Conservation (phyloP, 1,140 invertebrate genomes). For the Vollenhovia emeryi region DNA sequence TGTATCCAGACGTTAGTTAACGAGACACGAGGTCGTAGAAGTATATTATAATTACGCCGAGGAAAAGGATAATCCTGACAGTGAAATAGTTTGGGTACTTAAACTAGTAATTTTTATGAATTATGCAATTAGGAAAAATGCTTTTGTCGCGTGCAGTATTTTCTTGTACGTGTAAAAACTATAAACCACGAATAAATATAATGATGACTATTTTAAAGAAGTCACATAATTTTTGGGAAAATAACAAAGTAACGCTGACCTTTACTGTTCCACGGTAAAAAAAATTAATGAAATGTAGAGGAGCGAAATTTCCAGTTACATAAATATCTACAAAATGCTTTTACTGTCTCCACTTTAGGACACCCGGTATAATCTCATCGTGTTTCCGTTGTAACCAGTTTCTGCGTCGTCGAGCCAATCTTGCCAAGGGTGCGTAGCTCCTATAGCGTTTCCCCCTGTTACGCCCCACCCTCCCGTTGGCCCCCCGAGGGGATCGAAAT, state of each 20-base stretch:
- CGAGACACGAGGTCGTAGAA: background rate
- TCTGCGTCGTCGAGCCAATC: constrained; percentile 78
- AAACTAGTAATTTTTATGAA: background rate
- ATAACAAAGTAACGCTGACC: background rate
- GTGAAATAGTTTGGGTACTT: background rate
- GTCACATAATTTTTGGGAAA: background rate
- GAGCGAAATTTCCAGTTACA: background rate
- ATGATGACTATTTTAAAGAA: background rate
- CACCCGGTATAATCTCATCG: constrained; percentile 61
- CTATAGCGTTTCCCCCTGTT: constrained; percentile 49
- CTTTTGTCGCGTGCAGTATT: background rate
- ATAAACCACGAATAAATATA: background rate
- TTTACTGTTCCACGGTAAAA: background rate
- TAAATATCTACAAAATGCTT: background rate
- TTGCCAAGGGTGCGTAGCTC: constrained; percentile 78
- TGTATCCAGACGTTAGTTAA: constrained; percentile 42
- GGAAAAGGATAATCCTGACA: background rate
- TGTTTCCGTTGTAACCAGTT: constrained; percentile 75
- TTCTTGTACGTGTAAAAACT: background rate
- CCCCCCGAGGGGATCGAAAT: constrained; percentile 81
- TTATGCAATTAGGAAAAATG: background rate
- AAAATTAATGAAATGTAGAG: background rate
- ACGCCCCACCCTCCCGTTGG: constrained; percentile 63
- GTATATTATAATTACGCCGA: background rate
- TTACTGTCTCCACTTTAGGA: background rate